Percentiles rank a stretch among this genome's conserved stretches.
Conservation (phyloP, 2,888 invertebrate genomes). For the Ectropis crepuscularia region DNA sequence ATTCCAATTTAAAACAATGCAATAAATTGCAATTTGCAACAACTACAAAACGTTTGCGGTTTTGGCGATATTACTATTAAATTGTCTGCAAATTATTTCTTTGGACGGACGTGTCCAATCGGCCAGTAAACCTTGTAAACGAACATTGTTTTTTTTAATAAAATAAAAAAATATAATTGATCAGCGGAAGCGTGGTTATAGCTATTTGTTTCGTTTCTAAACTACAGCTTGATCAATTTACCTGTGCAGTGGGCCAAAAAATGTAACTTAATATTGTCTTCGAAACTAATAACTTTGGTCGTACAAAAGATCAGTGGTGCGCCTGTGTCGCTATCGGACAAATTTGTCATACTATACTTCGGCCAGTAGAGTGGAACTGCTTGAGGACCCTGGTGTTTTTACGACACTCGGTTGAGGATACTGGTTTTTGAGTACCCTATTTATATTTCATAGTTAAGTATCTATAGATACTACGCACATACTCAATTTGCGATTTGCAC, state of each 20-base stretch:
- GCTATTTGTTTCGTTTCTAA: constrained; percentile 60
- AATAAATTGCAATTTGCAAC: constrained; percentile 7
- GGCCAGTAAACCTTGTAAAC: constrained; percentile 70
- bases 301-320: not conserved
- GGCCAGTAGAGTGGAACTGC: constrained; percentile 48
- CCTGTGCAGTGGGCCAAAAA: not conserved
- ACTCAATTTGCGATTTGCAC: not conserved
- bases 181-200: constrained; percentile 71
- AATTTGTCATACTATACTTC: constrained; percentile 12
- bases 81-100: constrained; percentile 58
- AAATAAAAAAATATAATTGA: constrained; percentile 74
- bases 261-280: not conserved
- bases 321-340: not conserved
- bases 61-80: constrained; percentile 42
- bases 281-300: not conserved
- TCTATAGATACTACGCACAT: constrained; percentile 11
- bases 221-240: constrained; percentile 20
- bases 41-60: constrained; percentile 24
- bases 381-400: constrained; percentile 46
- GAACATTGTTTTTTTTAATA: constrained; percentile 53
- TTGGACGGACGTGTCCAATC: constrained; percentile 67
- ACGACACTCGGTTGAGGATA: constrained; percentile 25
- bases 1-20: constrained; percentile 26
- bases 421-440: constrained; percentile 29
- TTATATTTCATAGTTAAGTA: constrained; percentile 27